Percentiles rank a stretch among this genome's conserved stretches.
Evolutionary conservation across 2,888 invertebrate species (phyloP).

Genomic region (Eilema sororculum): DNA sequence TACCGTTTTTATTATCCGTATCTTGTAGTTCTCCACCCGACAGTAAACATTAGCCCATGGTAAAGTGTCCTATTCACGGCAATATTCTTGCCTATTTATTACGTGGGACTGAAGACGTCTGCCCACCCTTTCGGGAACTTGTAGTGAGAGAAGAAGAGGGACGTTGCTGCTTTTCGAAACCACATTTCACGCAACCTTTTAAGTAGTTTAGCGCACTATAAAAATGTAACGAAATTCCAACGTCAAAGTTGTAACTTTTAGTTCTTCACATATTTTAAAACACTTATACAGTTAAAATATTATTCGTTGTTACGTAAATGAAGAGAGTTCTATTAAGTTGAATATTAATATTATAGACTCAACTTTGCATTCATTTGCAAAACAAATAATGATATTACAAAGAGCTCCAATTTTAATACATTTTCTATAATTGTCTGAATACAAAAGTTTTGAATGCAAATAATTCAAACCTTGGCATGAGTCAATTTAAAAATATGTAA

Average conservation of each 20-base stretch:
- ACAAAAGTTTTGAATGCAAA: neutral
- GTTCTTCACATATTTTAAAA: neutral
- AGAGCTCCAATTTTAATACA: slow-evolving; percentile 30
- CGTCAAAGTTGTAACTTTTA: neutral
- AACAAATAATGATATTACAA: slow-evolving; percentile 33
- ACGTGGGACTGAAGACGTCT: too few species aligned
- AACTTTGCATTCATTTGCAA: slow-evolving; percentile 18
- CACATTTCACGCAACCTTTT: too few species aligned
- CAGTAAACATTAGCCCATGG: too few species aligned
- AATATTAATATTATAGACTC: slow-evolving; percentile 30
- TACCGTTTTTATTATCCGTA: too few species aligned
- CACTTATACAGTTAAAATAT: neutral
- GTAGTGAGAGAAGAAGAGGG: too few species aligned
- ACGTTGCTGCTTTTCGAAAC: too few species aligned
- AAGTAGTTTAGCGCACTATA: neutral
- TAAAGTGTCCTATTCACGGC: too few species aligned
- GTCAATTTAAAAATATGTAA: neutral
- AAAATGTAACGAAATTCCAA: neutral
- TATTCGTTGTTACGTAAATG: slow-evolving; percentile 47
- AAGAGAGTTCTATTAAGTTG: slow-evolving; percentile 24
- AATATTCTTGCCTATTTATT: too few species aligned
- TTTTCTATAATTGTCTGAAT: slow-evolving; percentile 9
- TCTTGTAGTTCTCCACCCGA: too few species aligned
- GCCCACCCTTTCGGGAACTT: too few species aligned
- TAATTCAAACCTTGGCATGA: neutral